Percentiles rank a stretch among this genome's conserved stretches.
These are phyloP conservation scores for Carassius carassius DNA, from an alignment of 2,113 vertebrate genomes.

Conservation along the genomic window DNA sequence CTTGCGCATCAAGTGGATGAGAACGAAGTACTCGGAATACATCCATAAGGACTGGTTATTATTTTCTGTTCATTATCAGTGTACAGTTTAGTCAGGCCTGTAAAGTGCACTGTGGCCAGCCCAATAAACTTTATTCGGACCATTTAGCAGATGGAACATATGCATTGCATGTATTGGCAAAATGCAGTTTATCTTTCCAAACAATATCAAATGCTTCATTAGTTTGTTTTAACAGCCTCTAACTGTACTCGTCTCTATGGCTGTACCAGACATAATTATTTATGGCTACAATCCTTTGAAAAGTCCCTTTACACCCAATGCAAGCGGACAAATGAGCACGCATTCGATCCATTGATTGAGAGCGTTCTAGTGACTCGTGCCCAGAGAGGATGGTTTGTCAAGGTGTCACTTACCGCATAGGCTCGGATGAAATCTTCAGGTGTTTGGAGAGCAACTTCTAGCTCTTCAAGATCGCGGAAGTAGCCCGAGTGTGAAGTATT, in stretches of 20 bases:
- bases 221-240: not conserved
- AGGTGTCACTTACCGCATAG: slow-evolving; percentile 70
- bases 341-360: not conserved
- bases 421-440: slow-evolving; percentile 52
- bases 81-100: not conserved
- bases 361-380: not conserved
- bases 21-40: not conserved
- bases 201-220: not conserved
- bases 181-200: not conserved
- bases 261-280: no score
- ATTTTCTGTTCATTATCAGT: no score
- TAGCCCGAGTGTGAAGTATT: slow-evolving; percentile 28
- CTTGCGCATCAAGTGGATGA: not conserved
- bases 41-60: not conserved
- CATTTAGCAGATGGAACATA: not conserved
- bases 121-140: not conserved
- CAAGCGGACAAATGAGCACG: not conserved
- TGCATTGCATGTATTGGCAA: not conserved
- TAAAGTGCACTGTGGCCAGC: not conserved
- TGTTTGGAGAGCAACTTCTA: slow-evolving; percentile 40
- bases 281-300: not conserved
- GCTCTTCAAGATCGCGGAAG: slow-evolving; percentile 69
- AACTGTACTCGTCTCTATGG: not conserved
- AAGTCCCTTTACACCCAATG: not conserved
- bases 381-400: not conserved